phyloP scores from a whole-genome alignment of 2,113 vertebrate species.

The Strigops habroptila region DNA sequence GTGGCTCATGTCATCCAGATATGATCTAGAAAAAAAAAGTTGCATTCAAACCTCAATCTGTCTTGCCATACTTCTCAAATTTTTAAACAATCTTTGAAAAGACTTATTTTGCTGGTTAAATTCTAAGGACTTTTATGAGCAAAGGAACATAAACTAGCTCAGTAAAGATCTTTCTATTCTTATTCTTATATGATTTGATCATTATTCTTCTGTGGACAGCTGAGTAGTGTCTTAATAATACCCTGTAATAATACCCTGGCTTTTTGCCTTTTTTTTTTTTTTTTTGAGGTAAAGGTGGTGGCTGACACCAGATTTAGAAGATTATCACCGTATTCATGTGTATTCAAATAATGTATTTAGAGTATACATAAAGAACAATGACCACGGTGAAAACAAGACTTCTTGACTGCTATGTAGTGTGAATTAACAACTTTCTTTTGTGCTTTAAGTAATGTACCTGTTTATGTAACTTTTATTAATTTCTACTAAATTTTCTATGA shows the following conservation, averaged over 20 bases:
- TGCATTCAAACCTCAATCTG: neutral
- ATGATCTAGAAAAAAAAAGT: neutral
- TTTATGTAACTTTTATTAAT: neutral
- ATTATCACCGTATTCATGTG: neutral
- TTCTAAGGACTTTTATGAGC: neutral
- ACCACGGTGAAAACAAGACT: neutral
- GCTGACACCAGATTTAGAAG: neutral
- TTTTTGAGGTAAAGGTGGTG: fast-evolving
- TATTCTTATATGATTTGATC: neutral
- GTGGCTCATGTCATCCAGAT: neutral
- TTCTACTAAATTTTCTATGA: neutral
- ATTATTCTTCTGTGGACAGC: neutral
- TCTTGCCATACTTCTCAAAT: neutral
- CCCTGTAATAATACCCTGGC: neutral
- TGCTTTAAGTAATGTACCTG: neutral
- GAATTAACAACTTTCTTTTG: neutral
- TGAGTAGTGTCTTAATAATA: neutral
- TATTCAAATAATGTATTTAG: neutral
- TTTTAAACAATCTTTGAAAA: neutral
- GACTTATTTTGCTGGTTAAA: neutral
- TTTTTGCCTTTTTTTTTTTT: neutral
- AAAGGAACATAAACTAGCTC: neutral
- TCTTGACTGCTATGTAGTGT: neutral
- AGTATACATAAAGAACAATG: neutral
- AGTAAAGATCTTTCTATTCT: neutral